phyloP scores from a whole-genome alignment of 2,888 invertebrate species.

The Lucinisca nassula region DNA sequence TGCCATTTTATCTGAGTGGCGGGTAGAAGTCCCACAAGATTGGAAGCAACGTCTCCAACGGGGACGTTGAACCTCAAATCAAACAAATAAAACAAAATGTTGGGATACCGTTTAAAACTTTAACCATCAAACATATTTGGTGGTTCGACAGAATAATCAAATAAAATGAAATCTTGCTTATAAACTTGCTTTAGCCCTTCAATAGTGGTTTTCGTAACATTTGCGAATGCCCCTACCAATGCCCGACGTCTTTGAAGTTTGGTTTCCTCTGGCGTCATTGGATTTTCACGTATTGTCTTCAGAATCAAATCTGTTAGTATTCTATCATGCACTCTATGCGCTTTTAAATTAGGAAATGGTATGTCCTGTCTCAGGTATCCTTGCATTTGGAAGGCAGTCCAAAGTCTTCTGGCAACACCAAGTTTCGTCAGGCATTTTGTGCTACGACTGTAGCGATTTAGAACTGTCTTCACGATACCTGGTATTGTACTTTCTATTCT shows the following conservation, averaged over 20 bases:
- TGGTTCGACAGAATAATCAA: background rate
- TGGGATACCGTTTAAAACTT: too few relatives aligned
- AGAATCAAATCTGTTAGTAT: background rate
- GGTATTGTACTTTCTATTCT: slow-evolving; percentile 10
- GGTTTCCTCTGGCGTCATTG: background rate
- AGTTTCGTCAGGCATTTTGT: background rate
- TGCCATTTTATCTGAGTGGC: too few relatives aligned
- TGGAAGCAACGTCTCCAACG: too few relatives aligned
- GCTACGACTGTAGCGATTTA: background rate
- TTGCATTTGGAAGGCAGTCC: slow-evolving; percentile 21
- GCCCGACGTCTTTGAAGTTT: background rate
- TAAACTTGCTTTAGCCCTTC: background rate
- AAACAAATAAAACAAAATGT: too few relatives aligned
- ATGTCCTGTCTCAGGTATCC: background rate
- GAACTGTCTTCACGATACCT: slow-evolving; percentile 13
- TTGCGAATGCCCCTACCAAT: background rate
- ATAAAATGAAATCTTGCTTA: background rate
- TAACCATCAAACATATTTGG: too few relatives aligned
- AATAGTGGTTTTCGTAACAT: background rate
- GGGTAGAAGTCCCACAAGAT: too few relatives aligned
- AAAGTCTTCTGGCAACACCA: background rate
- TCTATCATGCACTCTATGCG: background rate
- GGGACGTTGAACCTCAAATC: too few relatives aligned
- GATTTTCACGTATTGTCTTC: background rate
- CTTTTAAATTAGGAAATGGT: background rate